Evolutionary conservation across 2,113 vertebrate genomes (phyloP).

Genomic region (Ictalurus furcatus): DNA sequence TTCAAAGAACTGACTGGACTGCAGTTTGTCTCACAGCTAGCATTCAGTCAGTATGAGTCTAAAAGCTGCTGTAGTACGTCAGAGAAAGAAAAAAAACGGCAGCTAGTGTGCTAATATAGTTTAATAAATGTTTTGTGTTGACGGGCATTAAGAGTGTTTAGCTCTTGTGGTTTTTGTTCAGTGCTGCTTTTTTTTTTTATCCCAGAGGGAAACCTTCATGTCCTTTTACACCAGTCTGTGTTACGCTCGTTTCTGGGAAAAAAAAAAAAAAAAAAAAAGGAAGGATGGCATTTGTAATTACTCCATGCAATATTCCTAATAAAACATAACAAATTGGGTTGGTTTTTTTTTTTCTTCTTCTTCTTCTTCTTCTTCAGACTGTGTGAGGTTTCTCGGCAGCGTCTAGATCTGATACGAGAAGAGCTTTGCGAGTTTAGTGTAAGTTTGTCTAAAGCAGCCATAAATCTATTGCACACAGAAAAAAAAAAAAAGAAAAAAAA

Average conservation of each 20-base stretch:
- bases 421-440: neutral
- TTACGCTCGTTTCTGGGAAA: neutral
- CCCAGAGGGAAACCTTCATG: slow-evolving; percentile 18
- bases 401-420: slow-evolving; percentile 25
- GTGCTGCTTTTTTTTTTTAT: slow-evolving; percentile 9
- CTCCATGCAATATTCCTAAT: neutral
- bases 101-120: slow-evolving; percentile 39
- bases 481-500: neutral
- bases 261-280: no score
- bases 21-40: slow-evolving; percentile 14
- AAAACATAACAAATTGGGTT: neutral
- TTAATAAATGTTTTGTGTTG: slow-evolving; percentile 38
- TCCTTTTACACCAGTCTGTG: neutral
- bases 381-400: neutral
- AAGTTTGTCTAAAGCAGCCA: slow-evolving; percentile 22
- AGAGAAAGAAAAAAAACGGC: neutral
- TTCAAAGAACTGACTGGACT: neutral
- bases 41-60: slow-evolving; percentile 13
- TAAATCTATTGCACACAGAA: slow-evolving; percentile 40
- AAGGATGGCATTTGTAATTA: neutral
- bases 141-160: slow-evolving; percentile 35
- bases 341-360: neutral
- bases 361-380: slow-evolving; percentile 4
- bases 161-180: slow-evolving; percentile 18
- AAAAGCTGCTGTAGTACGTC: slow-evolving; percentile 23